phyloP scores from a whole-genome alignment of 2,888 invertebrate species.

The Polydrusus pterygomalis region DNA sequence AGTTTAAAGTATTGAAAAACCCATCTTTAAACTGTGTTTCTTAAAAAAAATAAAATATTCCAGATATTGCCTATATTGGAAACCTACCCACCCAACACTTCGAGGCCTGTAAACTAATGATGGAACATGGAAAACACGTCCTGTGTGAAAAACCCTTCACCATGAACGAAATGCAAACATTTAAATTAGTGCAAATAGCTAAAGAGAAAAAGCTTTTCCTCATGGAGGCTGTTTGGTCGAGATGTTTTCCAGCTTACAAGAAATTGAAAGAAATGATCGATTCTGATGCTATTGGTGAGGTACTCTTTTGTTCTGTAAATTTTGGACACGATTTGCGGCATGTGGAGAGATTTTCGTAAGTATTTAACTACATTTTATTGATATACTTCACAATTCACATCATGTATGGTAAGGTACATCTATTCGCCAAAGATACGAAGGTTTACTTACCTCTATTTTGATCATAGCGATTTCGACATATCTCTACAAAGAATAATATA shows the following conservation, averaged over 20 bases:
- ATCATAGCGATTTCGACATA: no score
- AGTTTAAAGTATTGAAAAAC: no score
- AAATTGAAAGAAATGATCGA: conserved; percentile 80
- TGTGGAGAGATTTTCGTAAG: conserved; percentile 80
- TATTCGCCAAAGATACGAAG: no score
- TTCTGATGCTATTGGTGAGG: conserved; percentile 81
- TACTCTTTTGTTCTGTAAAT: conserved; percentile 79
- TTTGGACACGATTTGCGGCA: conserved; percentile 79
- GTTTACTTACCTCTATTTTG: no score
- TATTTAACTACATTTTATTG: conserved; percentile 3
- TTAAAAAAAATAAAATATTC: neutral
- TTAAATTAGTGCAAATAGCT: conserved; percentile 81
- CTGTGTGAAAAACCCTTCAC: conserved; percentile 94
- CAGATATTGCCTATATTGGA: conserved; percentile 92
- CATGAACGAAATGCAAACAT: conserved; percentile 84
- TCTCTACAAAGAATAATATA: no score
- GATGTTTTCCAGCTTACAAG: conserved; percentile 87
- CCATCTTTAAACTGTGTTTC: no score
- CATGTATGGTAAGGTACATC: no score
- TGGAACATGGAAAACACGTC: conserved; percentile 89
- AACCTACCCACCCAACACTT: conserved; percentile 85
- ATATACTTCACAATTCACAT: no score
- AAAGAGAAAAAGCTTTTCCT: conserved; percentile 83
- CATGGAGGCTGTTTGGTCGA: conserved; percentile 94
- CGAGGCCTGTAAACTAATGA: conserved; percentile 80